Evolutionary conservation across 1,140 invertebrate species (phyloP).

Genomic region (Drosophila pachea): DNA sequence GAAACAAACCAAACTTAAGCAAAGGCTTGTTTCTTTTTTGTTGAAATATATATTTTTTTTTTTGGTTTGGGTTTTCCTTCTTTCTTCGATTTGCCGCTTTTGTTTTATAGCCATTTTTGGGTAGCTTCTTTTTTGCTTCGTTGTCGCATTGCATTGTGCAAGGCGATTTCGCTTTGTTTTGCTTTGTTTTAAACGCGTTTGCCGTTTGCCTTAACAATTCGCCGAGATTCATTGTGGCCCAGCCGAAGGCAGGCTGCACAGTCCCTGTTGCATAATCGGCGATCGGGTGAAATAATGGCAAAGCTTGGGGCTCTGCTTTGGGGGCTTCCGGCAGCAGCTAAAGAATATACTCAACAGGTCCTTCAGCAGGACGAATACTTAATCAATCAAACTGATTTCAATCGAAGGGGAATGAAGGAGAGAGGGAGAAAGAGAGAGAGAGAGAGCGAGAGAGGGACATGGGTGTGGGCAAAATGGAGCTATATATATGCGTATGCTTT

Average conservation of each 20-base stretch:
- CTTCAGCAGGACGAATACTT: too few relatives aligned
- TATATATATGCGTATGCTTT: too few relatives aligned
- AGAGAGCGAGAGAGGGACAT: background rate
- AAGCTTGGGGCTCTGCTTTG: background rate
- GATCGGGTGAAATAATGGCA: background rate
- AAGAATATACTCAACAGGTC: background rate
- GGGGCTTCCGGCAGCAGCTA: background rate
- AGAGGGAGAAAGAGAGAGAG: background rate
- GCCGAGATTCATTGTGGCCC: constrained; percentile 11
- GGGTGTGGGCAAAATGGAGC: too few relatives aligned
- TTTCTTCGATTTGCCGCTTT: constrained; percentile 41
- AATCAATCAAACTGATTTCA: too few relatives aligned
- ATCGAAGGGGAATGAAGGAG: background rate
- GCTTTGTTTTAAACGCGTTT: constrained; percentile 41
- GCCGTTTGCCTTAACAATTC: constrained; percentile 16
- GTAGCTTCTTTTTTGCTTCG: constrained; percentile 68
- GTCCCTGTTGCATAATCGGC: constrained; percentile 32
- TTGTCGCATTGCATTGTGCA: constrained; percentile 60
- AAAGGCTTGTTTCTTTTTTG: constrained; percentile 32
- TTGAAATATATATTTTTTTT: constrained; percentile 13
- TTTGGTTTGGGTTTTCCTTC: background rate
- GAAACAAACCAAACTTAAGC: constrained; percentile 50
- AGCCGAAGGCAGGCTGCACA: constrained; percentile 2
- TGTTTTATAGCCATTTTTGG: constrained; percentile 67
- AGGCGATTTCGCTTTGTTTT: constrained; percentile 27